Base-by-base conservation (phyloP, 2,113 vertebrate species). In the Triplophysa siluroides region DNA sequence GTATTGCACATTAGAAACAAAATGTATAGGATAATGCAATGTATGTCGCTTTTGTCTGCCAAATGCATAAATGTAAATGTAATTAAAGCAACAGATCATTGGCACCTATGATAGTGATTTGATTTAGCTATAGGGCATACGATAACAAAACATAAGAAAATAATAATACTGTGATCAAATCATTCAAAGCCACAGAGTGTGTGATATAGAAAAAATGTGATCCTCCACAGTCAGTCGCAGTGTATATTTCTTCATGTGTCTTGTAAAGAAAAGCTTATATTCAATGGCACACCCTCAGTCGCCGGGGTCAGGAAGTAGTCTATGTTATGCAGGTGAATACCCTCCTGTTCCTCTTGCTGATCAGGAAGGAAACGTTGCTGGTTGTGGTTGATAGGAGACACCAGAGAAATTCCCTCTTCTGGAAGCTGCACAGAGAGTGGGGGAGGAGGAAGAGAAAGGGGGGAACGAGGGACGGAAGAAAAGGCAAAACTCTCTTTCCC, bases 261-360 rank as follows among this genome's bases (percentile, higher is more conserved):
- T 58, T 58, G 19, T 21, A 16, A 8, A 21, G 54, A 58, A 58
- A n/a, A 58, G 50, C n/a, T 21, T 38, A 62, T n/a, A 26, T 2
- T 64, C 19, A 18, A 70, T 21, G 56, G 67, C 29, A 19, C 21
- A 71, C 29, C 47, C 8, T 65, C 47, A 58, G 78, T n/a, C 23
- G 8, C 79, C 41, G 21, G 61, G 68, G 85, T 56, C 16, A 91
- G 81, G 76, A 94, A 94, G 79, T 93, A 94, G 77, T 87, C 91
- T 33, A 81, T 86, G 80, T 93, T 93, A 84, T 88, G 88, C 38
- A 93, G 89, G 65, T 91, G 86, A 66, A 88, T 78, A 10, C 77
- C 56, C 9, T 90, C 87, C 8, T 2, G 61, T 45, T 83, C 69
- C 18, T 67, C 70, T 74, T 89, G 65, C 8, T 58, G 84, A 16